phyloP scores from a whole-genome alignment of 2,888 invertebrate genomes.

The Pristionchus fissidentatus region DNA sequence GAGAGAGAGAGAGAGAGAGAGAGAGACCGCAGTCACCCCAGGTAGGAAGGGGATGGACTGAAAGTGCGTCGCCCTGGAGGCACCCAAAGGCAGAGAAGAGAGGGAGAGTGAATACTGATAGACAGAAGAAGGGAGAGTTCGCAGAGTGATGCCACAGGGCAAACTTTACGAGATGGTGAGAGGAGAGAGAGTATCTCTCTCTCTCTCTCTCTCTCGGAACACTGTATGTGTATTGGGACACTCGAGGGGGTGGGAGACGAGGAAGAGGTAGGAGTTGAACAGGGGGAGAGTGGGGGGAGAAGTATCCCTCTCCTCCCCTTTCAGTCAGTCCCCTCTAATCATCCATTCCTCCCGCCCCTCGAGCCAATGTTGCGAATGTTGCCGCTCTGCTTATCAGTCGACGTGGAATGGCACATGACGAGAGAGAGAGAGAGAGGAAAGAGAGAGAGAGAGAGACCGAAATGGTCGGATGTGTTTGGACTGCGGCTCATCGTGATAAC shows the following conservation, averaged over 20 bases:
- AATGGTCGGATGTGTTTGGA: too few relatives aligned
- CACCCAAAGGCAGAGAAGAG: neutral
- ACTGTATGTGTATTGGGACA: conserved; percentile 18
- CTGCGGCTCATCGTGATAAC: too few relatives aligned
- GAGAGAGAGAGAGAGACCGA: neutral
- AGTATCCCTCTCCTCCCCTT: neutral
- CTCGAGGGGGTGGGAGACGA: neutral
- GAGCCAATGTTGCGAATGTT: neutral
- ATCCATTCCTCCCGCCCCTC: too few relatives aligned
- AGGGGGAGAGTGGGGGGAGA: neutral
- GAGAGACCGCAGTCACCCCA: neutral
- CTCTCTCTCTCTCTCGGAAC: conserved; percentile 7
- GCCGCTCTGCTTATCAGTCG: neutral
- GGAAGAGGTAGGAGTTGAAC: neutral
- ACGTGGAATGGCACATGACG: neutral
- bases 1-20: neutral
- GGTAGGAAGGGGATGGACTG: conserved; percentile 22
- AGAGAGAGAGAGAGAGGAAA: neutral
- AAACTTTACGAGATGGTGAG: conserved; percentile 41
- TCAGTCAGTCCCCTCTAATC: too few relatives aligned
- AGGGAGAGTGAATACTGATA: neutral
- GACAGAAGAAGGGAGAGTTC: neutral
- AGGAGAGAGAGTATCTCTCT: neutral
- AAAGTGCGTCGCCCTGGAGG: conserved; percentile 42
- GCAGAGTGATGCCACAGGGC: conserved; percentile 22